A percentile compares a stretch with the other conserved stretches of the same genome.
These are phyloP conservation scores for Crypturellus tataupa DNA, from an alignment of 2,797 vertebrate genomes.

Conservation along the genomic window DNA sequence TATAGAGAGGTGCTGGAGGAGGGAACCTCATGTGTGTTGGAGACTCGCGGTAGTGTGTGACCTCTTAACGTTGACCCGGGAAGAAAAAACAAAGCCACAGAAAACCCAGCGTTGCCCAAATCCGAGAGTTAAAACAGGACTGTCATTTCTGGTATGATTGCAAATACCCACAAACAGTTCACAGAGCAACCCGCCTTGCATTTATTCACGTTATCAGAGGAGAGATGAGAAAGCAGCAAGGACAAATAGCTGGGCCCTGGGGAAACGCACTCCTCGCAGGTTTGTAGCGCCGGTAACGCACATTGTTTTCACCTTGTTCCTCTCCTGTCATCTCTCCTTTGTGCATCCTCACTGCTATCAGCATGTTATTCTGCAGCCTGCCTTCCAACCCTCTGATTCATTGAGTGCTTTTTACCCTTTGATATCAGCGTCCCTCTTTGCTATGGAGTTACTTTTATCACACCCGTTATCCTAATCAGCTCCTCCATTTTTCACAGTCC, in stretches of 20 bases:
- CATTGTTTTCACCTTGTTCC: not conserved
- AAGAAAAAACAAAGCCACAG: not conserved
- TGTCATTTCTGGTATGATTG: not conserved
- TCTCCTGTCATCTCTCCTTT: not conserved
- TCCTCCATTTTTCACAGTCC: constrained; percentile 23
- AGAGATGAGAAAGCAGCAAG: not conserved
- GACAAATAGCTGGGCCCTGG: fast-evolving
- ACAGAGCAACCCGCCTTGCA: not conserved
- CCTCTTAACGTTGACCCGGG: not conserved
- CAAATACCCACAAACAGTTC: not conserved
- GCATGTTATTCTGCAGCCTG: not conserved
- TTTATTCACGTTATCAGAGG: not conserved
- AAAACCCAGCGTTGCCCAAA: not conserved
- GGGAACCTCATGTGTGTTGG: not conserved
- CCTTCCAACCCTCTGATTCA: not conserved
- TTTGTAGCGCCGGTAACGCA: not conserved
- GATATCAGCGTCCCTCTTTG: not conserved
- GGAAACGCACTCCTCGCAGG: fast-evolving
- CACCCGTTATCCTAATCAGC: constrained; percentile 49
- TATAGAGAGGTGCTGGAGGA: constrained; percentile 23
- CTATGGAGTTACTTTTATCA: not conserved
- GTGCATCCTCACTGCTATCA: not conserved
- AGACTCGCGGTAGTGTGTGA: not conserved
- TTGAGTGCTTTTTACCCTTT: not conserved
- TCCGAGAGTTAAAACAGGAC: not conserved